Evolutionary conservation across 2,888 invertebrate genomes (phyloP), one percentile per base, ranked within the genome.

Genomic region (Bimastos eiseni): DNA sequence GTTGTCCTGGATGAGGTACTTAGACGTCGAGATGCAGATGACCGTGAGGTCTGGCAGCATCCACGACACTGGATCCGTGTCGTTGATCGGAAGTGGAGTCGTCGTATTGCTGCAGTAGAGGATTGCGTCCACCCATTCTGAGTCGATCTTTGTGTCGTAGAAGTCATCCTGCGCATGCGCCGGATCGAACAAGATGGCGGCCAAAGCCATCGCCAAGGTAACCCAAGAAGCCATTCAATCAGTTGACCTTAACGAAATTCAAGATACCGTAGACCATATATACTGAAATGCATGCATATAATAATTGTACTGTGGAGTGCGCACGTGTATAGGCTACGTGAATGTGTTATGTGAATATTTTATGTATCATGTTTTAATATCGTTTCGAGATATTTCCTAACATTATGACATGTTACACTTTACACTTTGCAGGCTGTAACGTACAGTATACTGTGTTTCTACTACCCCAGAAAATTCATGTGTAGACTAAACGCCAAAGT

Each of bases 41-140:
- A 83, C 37, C 37, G 36, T 37, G 33, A 90, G 90, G 37, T 84
- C n/a, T 19, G 90, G 90, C 4, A 90, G 90, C 90, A 90, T 90
- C 90, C 90, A 90, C 17, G 90, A 90, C 13, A 90, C 90, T 30
- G 90, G 90, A 83, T 38, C 37, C 11, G 84, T 34, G n/a, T 38
- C 38, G 84, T 90, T 83, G 33, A 83, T 37, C 8, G 36, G 83
- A 33, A 38, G 83, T 24, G 33, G 33, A 36, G 89, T n/a, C 5
- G 90, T 83, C 30, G 90, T 90, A 84, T 90, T 90, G 90, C 83
- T 90, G 84, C 90, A 90, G 84, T 90, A 21, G 5, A 90, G 38
- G n/a, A 30, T 34, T 4, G 37, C 90, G 37, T 84, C 34, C 84
- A 21, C 36, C 34, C 36, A 84, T 34, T 84, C 84, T 3, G 84